Evolutionary conservation across 2,888 invertebrate species (phyloP).

Genomic region (Pseudococcus viburni): DNA sequence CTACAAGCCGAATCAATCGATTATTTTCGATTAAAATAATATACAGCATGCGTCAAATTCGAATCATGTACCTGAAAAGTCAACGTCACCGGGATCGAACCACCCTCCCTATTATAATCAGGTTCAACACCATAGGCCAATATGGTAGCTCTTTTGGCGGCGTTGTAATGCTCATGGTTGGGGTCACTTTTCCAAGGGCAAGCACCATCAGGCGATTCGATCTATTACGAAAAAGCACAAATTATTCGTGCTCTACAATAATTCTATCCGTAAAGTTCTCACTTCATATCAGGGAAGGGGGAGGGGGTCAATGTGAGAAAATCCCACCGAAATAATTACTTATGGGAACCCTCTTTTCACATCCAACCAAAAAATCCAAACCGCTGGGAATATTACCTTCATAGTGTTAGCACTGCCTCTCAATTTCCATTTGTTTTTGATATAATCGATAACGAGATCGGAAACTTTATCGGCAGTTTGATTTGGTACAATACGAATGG

Average conservation of each 20-base stretch:
- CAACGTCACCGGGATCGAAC: conserved; percentile 96
- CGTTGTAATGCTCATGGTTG: conserved; percentile 91
- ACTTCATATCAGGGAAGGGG: too few species aligned
- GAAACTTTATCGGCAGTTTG: conserved; percentile 89
- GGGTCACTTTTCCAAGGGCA: conserved; percentile 95
- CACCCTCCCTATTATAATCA: conserved; percentile 96
- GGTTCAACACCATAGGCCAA: conserved; percentile 92
- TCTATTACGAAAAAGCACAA: conserved; percentile 18
- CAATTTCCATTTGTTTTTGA: conserved; percentile 84
- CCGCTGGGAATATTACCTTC: conserved; percentile 74
- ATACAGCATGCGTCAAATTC: conserved; percentile 9
- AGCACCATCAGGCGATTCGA: conserved; percentile 77
- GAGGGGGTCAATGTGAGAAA: too few species aligned
- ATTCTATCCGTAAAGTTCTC: neutral
- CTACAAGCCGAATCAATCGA: conserved; percentile 72
- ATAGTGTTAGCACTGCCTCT: conserved; percentile 89
- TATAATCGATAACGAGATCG: conserved; percentile 82
- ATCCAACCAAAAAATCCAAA: too few species aligned
- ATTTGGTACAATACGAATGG: conserved; percentile 95
- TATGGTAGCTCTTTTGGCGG: conserved; percentile 85
- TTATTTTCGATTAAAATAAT: neutral
- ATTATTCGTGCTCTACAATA: neutral
- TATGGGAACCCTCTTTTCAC: too few species aligned
- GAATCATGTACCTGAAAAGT: conserved; percentile 76
- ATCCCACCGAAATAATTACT: too few species aligned